Evolutionary conservation across 1,140 invertebrate genomes (phyloP), one percentile per base, ranked within the genome.

Genomic region (Drosophila bifasciata): DNA sequence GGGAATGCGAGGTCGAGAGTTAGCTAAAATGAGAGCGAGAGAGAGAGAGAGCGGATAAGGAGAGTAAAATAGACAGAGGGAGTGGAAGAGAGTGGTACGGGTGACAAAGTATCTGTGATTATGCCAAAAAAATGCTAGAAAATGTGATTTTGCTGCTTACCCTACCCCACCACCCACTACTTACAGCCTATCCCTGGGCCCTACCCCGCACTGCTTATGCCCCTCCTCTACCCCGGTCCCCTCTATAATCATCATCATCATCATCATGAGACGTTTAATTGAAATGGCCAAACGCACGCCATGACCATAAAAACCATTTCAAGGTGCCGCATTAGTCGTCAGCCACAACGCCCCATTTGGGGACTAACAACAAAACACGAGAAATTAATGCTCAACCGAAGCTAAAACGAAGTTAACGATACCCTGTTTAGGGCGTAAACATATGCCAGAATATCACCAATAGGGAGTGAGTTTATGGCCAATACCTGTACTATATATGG

Each of bases 71-170:
- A 50, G 48, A 23, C 53, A 32, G 41, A 56, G 60, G 40, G 69
- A 71, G 61, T 49, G 58, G 36, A 19, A 75, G 32, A 45, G 53
- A 76, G 76, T 62, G 72, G 71, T 81, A 77, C 74, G 76, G 81
- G 81, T 85, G 81, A 85, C 81, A 85, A 85, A 85, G 73, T 85
- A 78, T 73, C 81, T 74, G 81, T 86, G 81, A 86, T 86, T 85
- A 85, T 81, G 63, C 25, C 16, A 15, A 50, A 68, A 46, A 40
- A 17, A 45, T 21, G 28, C 19, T 23, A 16, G 40, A 36, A 50
- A 43, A 36, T 41, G 9, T 3, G 13, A 13, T 9, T 53, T 53
- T 23, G 13, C 19, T 49, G 19, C n/a, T n/a, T n/a, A n/a, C 19
- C 19, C 19, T 1, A 21, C 28, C 28, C 28, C 2, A 5, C 23